phyloP scores from a whole-genome alignment of 2,797 vertebrate species.

The Catostomus latipinnis region DNA sequence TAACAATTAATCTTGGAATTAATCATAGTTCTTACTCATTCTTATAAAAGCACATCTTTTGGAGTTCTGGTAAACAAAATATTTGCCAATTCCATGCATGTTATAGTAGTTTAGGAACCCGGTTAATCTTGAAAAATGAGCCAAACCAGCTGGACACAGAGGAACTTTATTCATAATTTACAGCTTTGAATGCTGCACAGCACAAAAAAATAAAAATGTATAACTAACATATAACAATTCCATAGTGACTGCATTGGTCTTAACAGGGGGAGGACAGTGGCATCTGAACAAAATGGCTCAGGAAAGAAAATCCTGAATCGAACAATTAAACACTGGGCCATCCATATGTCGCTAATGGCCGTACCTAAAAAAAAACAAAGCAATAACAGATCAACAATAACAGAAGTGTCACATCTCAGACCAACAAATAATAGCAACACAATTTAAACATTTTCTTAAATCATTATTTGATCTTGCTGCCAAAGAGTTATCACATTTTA shows the following conservation, averaged over 20 bases:
- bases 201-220: constrained; percentile 40
- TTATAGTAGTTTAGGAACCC: too few species aligned
- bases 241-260: background rate
- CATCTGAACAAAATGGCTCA: constrained; percentile 29
- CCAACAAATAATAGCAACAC: too few species aligned
- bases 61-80: background rate
- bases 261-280: background rate
- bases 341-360: constrained; percentile 72
- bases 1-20: too few species aligned
- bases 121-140: background rate
- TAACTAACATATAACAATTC: constrained; percentile 60
- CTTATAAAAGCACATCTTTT: background rate
- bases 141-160: constrained; percentile 44
- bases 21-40: background rate
- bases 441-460: too few species aligned
- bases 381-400: background rate
- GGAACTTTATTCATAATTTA: constrained; percentile 68
- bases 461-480: too few species aligned
- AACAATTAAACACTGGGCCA: constrained; percentile 29
- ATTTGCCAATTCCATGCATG: too few species aligned
- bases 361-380: constrained; percentile 70
- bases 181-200: constrained; percentile 49
- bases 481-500: too few species aligned
- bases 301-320: constrained; percentile 37
- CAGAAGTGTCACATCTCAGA: background rate